A percentile compares a stretch with the other conserved stretches of the same genome.
These are phyloP conservation scores for Ectobius pallidus DNA, from an alignment of 2,888 invertebrate genomes.

Conservation along the genomic window DNA sequence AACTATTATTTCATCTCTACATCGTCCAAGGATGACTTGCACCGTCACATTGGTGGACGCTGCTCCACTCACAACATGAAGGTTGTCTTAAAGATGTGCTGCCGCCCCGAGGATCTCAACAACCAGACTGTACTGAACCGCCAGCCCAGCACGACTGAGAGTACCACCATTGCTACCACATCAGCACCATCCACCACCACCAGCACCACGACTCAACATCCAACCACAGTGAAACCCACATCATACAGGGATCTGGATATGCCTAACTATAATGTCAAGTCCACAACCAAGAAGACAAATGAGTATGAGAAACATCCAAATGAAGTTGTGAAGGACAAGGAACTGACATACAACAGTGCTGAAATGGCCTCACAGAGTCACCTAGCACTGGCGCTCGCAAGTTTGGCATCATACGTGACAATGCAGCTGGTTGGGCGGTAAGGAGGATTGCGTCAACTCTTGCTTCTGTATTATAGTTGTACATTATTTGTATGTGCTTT, in stretches of 20 bases:
- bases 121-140: slow-evolving; percentile 52
- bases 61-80: slow-evolving; percentile 95
- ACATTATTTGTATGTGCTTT: slow-evolving; percentile 44
- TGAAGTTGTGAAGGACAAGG: slow-evolving; percentile 92
- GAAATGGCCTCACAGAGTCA: slow-evolving; percentile 26
- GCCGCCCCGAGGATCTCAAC: slow-evolving; percentile 69
- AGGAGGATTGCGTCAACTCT: slow-evolving; percentile 35
- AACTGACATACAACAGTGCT: slow-evolving; percentile 74
- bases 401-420: slow-evolving; percentile 19
- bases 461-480: slow-evolving; percentile 43
- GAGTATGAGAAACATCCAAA: slow-evolving; percentile 80
- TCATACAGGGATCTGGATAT: slow-evolving; percentile 47
- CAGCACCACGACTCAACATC: slow-evolving; percentile 50
- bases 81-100: slow-evolving; percentile 93
- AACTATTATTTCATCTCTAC: slow-evolving; percentile 82
- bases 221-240: slow-evolving; percentile 48
- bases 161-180: slow-evolving; percentile 54
- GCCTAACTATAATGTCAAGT: slow-evolving; percentile 56
- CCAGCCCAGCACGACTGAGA: slow-evolving; percentile 50
- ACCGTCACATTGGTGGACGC: slow-evolving; percentile 89
- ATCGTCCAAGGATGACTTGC: slow-evolving; percentile 89
- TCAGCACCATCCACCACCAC: slow-evolving; percentile 54
- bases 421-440: slow-evolving; percentile 43
- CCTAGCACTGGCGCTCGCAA: slow-evolving; percentile 20
- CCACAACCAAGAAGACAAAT: slow-evolving; percentile 71